These are phyloP conservation scores for Camponotus vicinus DNA, from an alignment of 1,140 invertebrate genomes.

Conservation along the genomic window DNA sequence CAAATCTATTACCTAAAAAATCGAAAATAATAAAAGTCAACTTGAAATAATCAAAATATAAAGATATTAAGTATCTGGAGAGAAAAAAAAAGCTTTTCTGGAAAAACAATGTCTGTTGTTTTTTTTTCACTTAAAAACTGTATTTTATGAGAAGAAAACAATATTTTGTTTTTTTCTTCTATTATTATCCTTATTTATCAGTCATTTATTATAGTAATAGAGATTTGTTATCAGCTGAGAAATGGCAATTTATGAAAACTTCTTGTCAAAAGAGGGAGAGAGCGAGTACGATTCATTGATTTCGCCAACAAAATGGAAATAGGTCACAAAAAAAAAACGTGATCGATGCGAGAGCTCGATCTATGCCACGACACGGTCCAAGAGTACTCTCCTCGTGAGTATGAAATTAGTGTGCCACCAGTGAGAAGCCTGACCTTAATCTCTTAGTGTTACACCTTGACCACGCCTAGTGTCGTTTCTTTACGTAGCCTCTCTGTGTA, in stretches of 20 bases:
- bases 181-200: no score
- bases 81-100: no score
- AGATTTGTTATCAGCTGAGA: constrained; percentile 28
- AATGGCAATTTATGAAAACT: constrained; percentile 25
- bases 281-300: constrained; percentile 42
- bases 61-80: no score
- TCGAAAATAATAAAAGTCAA: no score
- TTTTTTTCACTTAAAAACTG: no score
- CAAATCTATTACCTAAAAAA: no score
- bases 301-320: constrained; percentile 49
- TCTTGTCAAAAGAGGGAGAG: not conserved
- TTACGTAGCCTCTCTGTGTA: constrained; percentile 68
- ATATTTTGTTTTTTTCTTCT: no score
- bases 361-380: constrained; percentile 67
- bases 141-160: no score
- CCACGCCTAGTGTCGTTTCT: constrained; percentile 70
- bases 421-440: constrained; percentile 64
- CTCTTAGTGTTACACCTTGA: constrained; percentile 61
- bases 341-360: constrained; percentile 60
- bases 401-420: constrained; percentile 65
- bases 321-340: constrained; percentile 35
- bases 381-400: constrained; percentile 72
- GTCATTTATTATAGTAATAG: no score
- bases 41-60: no score
- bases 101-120: no score